Evolutionary conservation across 2,888 invertebrate species (phyloP).

Genomic region (Loripinus fragilis): DNA sequence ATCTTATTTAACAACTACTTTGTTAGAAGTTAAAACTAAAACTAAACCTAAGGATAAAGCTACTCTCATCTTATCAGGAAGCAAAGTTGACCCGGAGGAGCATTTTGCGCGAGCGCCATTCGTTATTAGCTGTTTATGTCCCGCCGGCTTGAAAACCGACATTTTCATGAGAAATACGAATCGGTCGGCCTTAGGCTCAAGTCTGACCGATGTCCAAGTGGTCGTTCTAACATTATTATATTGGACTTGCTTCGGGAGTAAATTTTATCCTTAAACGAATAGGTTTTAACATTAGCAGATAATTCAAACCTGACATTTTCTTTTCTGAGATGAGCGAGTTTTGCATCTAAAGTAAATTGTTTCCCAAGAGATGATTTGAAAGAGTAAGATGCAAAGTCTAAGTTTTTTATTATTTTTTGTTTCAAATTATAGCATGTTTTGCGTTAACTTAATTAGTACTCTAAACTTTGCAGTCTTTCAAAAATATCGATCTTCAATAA

Average conservation of each 20-base stretch:
- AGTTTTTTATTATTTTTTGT: too few relatives aligned
- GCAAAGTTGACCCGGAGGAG: constrained; percentile 44
- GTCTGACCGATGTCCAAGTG: constrained; percentile 15
- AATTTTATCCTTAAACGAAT: too few relatives aligned
- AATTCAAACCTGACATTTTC: too few relatives aligned
- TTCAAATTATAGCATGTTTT: too few relatives aligned
- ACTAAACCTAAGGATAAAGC: constrained; percentile 18
- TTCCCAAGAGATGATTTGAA: too few relatives aligned
- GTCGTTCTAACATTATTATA: not conserved
- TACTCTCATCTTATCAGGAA: constrained; percentile 47
- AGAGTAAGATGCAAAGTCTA: too few relatives aligned
- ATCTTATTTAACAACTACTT: not conserved
- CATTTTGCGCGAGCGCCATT: constrained; percentile 52
- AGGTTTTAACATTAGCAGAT: too few relatives aligned
- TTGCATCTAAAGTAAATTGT: too few relatives aligned
- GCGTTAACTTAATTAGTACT: constrained; percentile 10
- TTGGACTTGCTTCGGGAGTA: not conserved
- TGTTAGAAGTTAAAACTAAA: constrained; percentile 13
- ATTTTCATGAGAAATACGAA: constrained; percentile 16
- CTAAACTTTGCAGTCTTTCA: too few relatives aligned
- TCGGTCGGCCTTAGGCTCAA: not conserved
- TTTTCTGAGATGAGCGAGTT: too few relatives aligned
- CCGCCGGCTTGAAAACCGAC: constrained; percentile 25
- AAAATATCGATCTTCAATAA: not conserved
- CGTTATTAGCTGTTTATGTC: constrained; percentile 43